Evolutionary conservation across 2,888 invertebrate species (phyloP).

Genomic region (Catocala fraxini): DNA sequence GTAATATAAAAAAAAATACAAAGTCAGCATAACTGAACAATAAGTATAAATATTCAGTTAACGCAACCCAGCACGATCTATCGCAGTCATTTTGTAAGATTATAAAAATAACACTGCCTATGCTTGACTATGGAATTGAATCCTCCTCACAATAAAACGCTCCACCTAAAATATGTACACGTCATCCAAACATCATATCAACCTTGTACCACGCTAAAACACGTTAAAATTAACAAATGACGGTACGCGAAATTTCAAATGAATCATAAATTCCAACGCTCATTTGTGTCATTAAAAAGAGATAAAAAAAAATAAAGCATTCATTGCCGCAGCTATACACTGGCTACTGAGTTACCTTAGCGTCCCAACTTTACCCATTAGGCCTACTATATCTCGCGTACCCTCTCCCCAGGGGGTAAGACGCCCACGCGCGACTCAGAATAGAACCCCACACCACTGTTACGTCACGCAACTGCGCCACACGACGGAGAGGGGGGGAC

Average conservation of each 20-base stretch:
- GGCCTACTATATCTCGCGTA: slow-evolving; percentile 29
- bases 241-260: neutral
- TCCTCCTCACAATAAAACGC: no score
- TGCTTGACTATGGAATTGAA: no score
- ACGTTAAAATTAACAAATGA: neutral
- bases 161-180: no score
- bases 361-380: slow-evolving; percentile 45
- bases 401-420: slow-evolving; percentile 14
- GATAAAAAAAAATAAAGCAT: slow-evolving; percentile 10
- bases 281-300: slow-evolving; percentile 1
- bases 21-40: no score
- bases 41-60: no score
- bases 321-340: slow-evolving; percentile 16
- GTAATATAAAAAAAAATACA: no score
- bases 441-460: slow-evolving; percentile 65
- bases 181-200: no score
- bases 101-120: no score
- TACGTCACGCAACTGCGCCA: slow-evolving; percentile 53
- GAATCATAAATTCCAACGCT: neutral
- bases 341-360: slow-evolving; percentile 26
- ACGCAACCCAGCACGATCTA: no score
- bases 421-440: slow-evolving; percentile 58
- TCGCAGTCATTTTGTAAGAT: no score
- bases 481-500: slow-evolving; percentile 17
- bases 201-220: neutral